Base-by-base conservation (phyloP, 2,797 vertebrate genomes). In the Danio choprae region DNA sequence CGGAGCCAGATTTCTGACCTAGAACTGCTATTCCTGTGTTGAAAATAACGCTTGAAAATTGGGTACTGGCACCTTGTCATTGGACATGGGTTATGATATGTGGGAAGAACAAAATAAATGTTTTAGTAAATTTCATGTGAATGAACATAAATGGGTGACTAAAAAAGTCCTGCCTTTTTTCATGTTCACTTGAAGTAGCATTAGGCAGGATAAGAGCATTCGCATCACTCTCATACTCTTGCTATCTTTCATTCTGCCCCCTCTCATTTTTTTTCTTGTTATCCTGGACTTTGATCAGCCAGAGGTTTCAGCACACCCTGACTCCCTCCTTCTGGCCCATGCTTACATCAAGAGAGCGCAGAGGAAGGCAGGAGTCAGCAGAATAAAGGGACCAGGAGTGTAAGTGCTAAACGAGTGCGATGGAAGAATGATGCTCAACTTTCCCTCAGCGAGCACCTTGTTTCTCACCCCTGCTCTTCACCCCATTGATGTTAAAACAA, bases 231-330 rank as follows among this genome's bases (percentile, higher is more conserved):
- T 38, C 13, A 43, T 6, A 11, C 44, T 46, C 22, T 55, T 44
- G 46, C 51, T 40, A 65, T 71, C 29, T 80, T 60, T 64, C 36
- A 69, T 68, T 44, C 58, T 76, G 62, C 59, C 58, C 73, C 63
- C 40, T 80, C 50, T 73, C 20, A 46, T 80, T 60, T 64, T 80
- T n/a, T 71, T 75, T 62, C 70, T 53, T 84, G 69, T 81, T 84
- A 71, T 81, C 7, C 20, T 46, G 51, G 74, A 79, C 83, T 86
- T 84, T 86, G 83, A 86, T 86, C 85, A 86, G 48, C 16, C 68
- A 64, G 46, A 80, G 58, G 62, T 74, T 82, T 82, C 51, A 77
- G 73, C 48, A 80, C 40, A 77, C 73, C 63, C 60, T 69, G 44
- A 82, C 74, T 56, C 58, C n/a, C n/a, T 29, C 46, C 65, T 55